A percentile compares a stretch with the other conserved stretches of the same genome.
Conservation (phyloP, 1,140 invertebrate species). For the Bemisia tabaci region DNA sequence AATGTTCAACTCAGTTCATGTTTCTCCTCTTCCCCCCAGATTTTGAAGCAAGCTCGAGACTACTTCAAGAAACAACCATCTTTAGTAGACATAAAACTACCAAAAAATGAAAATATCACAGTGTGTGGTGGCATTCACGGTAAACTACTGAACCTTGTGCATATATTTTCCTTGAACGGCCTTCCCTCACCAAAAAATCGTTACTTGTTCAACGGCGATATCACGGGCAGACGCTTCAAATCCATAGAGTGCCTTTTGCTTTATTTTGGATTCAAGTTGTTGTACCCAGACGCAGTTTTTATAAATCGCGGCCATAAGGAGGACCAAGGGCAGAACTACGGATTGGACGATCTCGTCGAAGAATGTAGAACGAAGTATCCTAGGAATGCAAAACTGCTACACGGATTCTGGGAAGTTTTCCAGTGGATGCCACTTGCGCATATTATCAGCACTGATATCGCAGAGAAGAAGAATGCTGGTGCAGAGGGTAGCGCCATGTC, state of each 20-base stretch:
- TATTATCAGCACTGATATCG: too few species aligned
- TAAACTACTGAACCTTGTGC: slow-evolving; percentile 40
- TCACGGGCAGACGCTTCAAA: slow-evolving; percentile 34
- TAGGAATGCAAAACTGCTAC: background rate
- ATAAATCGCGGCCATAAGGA: slow-evolving; percentile 51
- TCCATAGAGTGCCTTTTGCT: slow-evolving; percentile 34
- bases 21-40: too few species aligned
- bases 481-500: too few species aligned
- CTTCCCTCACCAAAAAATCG: slow-evolving; percentile 34
- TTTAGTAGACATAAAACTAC: background rate
- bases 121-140: slow-evolving; percentile 39
- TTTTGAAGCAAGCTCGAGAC: slow-evolving; percentile 75
- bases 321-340: slow-evolving; percentile 41
- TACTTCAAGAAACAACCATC: background rate
- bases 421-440: background rate
- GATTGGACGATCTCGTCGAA: slow-evolving; percentile 21
- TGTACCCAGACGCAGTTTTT: slow-evolving; percentile 50
- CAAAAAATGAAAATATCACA: background rate
- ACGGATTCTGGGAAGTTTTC: background rate
- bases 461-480: too few species aligned
- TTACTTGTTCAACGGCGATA: slow-evolving; percentile 40
- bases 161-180: slow-evolving; percentile 41
- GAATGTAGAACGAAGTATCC: too few species aligned
- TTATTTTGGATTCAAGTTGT: slow-evolving; percentile 43
- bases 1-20: too few species aligned